Conservation (phyloP, 2,113 vertebrate genomes). For the Hepsetus odoe region DNA sequence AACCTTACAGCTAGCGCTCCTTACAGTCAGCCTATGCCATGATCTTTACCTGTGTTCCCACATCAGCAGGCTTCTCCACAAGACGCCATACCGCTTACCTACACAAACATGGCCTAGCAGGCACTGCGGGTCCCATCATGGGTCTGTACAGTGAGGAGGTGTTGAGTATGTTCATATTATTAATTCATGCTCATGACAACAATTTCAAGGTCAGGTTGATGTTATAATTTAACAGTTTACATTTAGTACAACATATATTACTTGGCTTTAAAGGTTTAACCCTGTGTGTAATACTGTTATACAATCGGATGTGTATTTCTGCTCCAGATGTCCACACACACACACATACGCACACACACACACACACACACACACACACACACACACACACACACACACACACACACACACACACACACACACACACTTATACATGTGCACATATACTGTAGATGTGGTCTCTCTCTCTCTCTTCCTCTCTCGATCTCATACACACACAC, state of each 20-base stretch:
- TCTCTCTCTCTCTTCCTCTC: no score
- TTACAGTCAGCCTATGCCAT: neutral
- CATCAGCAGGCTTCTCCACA: neutral
- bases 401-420: neutral
- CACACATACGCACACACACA: neutral
- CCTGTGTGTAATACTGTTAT: neutral
- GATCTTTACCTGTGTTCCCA: neutral
- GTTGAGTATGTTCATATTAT: neutral
- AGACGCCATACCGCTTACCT: neutral
- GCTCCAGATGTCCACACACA: neutral
- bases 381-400: constrained; percentile 23
- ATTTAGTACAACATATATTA: no score
- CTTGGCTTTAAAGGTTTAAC: neutral
- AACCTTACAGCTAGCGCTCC: constrained; percentile 2
- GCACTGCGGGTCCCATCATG: neutral
- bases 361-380: constrained; percentile 22
- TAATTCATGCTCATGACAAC: neutral
- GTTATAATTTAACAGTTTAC: no score
- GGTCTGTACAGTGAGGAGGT: neutral
- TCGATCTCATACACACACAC: no score
- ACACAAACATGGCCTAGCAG: neutral
- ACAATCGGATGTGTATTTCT: neutral
- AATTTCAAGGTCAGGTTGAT: no score
- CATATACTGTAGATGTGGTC: constrained; percentile 1
- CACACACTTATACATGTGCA: neutral